Evolutionary conservation across 2,113 vertebrate genomes (phyloP).

Genomic region (Phylloscopus trochiloides): DNA sequence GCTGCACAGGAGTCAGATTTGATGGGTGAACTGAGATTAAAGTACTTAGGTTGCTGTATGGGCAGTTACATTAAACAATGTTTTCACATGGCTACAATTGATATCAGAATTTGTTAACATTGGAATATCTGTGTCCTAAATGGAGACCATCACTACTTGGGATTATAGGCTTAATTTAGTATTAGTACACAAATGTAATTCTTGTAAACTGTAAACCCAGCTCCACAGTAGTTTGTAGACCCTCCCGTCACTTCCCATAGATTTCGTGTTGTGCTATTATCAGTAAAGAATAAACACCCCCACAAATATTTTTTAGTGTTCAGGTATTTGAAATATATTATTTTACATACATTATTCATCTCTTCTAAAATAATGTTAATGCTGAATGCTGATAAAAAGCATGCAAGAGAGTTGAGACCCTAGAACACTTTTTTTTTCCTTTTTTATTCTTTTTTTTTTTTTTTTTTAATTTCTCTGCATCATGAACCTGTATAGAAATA

Average conservation of each 20-base stretch:
- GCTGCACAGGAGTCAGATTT: neutral
- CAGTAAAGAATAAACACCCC: neutral
- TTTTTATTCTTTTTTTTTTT: rapidly evolving
- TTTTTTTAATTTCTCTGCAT: neutral
- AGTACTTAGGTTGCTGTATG: neutral
- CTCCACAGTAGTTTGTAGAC: neutral
- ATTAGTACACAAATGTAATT: neutral
- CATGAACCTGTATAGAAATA: neutral
- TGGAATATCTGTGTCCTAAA: neutral
- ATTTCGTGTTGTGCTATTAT: neutral
- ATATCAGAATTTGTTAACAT: neutral
- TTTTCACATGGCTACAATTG: neutral
- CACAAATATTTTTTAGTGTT: neutral
- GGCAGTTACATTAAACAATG: neutral
- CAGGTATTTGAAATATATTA: neutral
- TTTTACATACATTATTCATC: neutral
- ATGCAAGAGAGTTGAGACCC: neutral
- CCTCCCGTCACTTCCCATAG: neutral
- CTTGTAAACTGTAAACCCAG: neutral
- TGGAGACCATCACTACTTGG: neutral
- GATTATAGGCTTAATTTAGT: neutral
- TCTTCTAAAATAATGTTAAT: neutral
- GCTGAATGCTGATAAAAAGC: neutral
- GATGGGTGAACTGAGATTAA: neutral
- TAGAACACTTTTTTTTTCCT: neutral